phyloP scores from a whole-genome alignment of 2,113 vertebrate genomes.

The Ciconia boyciana region DNA sequence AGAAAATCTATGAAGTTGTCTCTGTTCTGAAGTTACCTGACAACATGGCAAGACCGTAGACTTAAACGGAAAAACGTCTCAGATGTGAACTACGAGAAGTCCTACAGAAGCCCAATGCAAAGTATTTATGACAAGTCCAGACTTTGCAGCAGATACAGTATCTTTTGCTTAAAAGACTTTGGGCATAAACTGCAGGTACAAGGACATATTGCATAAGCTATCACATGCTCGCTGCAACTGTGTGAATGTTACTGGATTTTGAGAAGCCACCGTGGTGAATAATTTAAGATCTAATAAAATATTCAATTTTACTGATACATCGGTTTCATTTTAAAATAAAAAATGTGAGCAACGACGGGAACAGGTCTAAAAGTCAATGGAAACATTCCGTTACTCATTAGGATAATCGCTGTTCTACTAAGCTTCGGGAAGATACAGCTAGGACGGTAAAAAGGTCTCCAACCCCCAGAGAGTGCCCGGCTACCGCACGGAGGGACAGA shows the following conservation, averaged over 20 bases:
- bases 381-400: background rate
- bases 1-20: background rate
- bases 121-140: constrained; percentile 24
- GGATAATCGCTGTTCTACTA: background rate
- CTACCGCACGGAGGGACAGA: rapidly evolving
- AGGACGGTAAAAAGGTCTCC: background rate
- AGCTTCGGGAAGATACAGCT: background rate
- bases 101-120: background rate
- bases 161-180: constrained; percentile 46
- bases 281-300: constrained; percentile 77
- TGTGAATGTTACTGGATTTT: constrained; percentile 64
- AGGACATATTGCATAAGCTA: constrained; percentile 71
- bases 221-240: constrained; percentile 67
- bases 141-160: background rate
- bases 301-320: constrained; percentile 71
- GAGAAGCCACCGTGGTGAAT: constrained; percentile 67
- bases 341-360: background rate
- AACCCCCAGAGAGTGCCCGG: background rate
- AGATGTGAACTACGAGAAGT: background rate
- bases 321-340: constrained; percentile 66
- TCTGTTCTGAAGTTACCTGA: background rate
- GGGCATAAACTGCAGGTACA: constrained; percentile 60
- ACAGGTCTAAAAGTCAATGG: background rate
- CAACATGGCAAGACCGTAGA: background rate
- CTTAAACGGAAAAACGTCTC: background rate